A percentile compares a stretch with the other conserved stretches of the same genome.
These are phyloP conservation scores for Uropsilus gracilis DNA, from an alignment of 2,113 vertebrate genomes.

Conservation along the genomic window DNA sequence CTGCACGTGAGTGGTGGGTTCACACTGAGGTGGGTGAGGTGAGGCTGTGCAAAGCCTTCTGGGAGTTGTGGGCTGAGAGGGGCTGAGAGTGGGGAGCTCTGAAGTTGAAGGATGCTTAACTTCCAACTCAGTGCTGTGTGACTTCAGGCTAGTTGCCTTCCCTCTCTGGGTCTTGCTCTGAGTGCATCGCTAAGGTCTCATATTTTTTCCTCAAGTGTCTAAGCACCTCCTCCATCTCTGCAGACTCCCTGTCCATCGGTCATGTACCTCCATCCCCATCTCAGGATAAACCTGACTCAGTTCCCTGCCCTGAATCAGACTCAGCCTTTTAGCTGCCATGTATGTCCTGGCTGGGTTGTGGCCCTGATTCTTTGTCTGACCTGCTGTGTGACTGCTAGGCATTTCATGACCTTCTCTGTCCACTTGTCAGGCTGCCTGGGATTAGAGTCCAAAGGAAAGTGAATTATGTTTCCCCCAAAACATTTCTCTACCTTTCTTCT, in stretches of 20 bases:
- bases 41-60: neutral
- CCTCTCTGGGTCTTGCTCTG: neutral
- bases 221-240: neutral
- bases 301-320: neutral
- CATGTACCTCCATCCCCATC: too few species aligned
- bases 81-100: neutral
- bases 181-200: neutral
- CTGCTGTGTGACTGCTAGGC: neutral
- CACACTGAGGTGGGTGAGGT: rapidly evolving
- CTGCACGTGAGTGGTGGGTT: neutral
- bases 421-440: neutral
- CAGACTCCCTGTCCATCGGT: neutral
- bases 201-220: neutral
- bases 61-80: neutral
- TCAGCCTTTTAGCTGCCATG: neutral
- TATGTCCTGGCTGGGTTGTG: neutral
- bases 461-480: neutral
- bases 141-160: neutral
- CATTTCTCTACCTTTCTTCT: neutral
- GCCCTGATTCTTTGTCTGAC: neutral
- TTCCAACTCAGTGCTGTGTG: neutral
- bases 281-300: neutral
- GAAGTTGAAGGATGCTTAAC: neutral
- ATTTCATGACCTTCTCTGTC: neutral
- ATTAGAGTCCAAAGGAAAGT: neutral